These are phyloP conservation scores for Erethizon dorsatum DNA, from an alignment of 2,797 vertebrate species.

Conservation along the genomic window DNA sequence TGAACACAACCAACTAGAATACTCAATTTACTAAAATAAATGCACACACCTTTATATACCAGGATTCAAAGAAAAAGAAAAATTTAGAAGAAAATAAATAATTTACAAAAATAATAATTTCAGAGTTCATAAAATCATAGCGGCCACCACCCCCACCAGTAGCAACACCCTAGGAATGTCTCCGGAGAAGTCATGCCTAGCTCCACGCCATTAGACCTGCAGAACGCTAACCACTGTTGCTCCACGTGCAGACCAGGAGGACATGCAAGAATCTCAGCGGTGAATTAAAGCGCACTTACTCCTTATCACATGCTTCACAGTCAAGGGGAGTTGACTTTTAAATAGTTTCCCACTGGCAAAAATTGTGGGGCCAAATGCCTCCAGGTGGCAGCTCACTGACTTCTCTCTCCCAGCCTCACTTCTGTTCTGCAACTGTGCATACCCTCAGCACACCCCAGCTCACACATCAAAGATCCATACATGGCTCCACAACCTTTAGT, in stretches of 20 bases:
- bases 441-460: not conserved
- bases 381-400: not conserved
- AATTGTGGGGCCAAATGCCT: not conserved
- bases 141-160: not conserved
- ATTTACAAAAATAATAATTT: slow-evolving; percentile 17
- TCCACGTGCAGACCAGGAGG: not conserved
- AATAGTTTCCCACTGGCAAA: slow-evolving; percentile 9
- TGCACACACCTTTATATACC: not conserved
- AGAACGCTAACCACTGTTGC: not conserved
- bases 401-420: not conserved
- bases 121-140: not conserved
- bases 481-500: not conserved
- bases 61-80: not conserved
- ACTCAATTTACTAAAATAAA: not conserved
- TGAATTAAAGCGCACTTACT: not conserved
- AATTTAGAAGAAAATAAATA: not conserved
- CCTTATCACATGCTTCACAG: not conserved
- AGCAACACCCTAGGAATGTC: not conserved
- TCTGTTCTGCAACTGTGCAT: not conserved
- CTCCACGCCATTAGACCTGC: not conserved
- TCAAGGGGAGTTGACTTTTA: not conserved
- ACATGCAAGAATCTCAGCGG: not conserved
- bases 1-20: slow-evolving; percentile 9
- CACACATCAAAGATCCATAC: not conserved
- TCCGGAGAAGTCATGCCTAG: not conserved